Evolutionary conservation across 2,888 invertebrate species (phyloP), one percentile per base, ranked within the genome.

Genomic region (Pandemis heparana): DNA sequence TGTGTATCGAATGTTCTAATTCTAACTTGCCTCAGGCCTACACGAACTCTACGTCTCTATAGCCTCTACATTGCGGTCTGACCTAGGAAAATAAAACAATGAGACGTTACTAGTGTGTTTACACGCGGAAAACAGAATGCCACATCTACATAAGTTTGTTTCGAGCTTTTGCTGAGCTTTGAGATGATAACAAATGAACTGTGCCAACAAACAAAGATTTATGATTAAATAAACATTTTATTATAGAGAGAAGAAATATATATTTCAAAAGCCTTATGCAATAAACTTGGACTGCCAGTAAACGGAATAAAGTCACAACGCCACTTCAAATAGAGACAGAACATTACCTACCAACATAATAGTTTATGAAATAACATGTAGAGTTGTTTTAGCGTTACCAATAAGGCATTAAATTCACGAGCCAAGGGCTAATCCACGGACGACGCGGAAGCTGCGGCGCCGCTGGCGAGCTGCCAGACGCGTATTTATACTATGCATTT

Each of bases 401-500:
- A 65, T 65, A 65, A 65, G 64, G 64, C 23, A 38, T 51, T 51
- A 48, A 65, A 65, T 65, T 51, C n/a, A 41, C 16, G 62, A 41
- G 41, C 41, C 62, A 8, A 12, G 16, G 41, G 62, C 41, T 39
- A 62, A 16, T 41, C 39, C 41, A 41, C 16, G 41, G 62, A 62
- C 32, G 64, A 65, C 48, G 32, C 64, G 64, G 64, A 65, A 65
- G 64, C 32, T 8, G 60, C 39, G 39, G 41, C 16, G 32, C 5
- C n/a, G 32, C 64, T 65, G 64, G 64, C 64, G 1, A 0, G n/a
- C 9, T 65, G 64, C 64, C 64, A 65, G 46, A 32, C 16, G 3
- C n/a, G 10, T 48, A 65, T 65, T 65, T 51, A 65, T 65, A 51
- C 64, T 39, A 60, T 60, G 64, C 32, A 65, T 65, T 48, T 38